phyloP scores from a whole-genome alignment of 2,888 invertebrate genomes.

The Gnatocerus cornutus region DNA sequence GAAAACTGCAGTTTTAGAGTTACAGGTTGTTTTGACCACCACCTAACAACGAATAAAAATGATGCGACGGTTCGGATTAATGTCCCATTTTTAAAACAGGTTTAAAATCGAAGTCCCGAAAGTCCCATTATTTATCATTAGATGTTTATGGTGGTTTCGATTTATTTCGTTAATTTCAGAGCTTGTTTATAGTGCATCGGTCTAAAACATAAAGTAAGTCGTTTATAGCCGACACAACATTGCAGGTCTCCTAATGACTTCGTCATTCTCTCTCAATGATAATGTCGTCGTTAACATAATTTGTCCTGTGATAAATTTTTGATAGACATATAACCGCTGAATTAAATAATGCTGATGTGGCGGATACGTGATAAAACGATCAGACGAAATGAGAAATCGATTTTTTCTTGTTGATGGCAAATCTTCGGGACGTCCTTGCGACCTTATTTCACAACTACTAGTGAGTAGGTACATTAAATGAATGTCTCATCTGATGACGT shows the following conservation, averaged over 20 bases:
- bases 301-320: constrained; percentile 12
- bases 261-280: constrained; percentile 12
- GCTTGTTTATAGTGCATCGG: neutral
- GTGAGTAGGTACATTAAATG: constrained; percentile 5
- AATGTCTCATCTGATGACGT: constrained; percentile 4
- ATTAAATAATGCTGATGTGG: constrained; percentile 15
- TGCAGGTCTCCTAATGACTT: constrained; percentile 1
- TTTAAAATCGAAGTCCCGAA: neutral
- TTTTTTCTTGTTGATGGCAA: constrained; percentile 10
- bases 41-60: neutral
- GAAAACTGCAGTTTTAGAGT: too few species aligned
- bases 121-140: constrained; percentile 10
- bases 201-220: constrained; percentile 4
- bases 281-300: constrained; percentile 19
- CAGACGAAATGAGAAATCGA: constrained; percentile 10
- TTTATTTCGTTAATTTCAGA: constrained; percentile 9
- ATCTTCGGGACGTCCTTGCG: constrained; percentile 7
- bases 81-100: constrained; percentile 2
- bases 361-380: constrained; percentile 4
- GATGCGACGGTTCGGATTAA: neutral
- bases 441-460: constrained; percentile 2
- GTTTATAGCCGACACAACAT: constrained; percentile 3
- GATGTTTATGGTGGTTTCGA: constrained; percentile 13
- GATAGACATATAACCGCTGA: constrained; percentile 1
- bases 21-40: neutral